A percentile compares a stretch with the other conserved stretches of the same genome.
Conservation (phyloP, 2,888 invertebrate genomes). For the Dasysyrphus tricinctus region DNA sequence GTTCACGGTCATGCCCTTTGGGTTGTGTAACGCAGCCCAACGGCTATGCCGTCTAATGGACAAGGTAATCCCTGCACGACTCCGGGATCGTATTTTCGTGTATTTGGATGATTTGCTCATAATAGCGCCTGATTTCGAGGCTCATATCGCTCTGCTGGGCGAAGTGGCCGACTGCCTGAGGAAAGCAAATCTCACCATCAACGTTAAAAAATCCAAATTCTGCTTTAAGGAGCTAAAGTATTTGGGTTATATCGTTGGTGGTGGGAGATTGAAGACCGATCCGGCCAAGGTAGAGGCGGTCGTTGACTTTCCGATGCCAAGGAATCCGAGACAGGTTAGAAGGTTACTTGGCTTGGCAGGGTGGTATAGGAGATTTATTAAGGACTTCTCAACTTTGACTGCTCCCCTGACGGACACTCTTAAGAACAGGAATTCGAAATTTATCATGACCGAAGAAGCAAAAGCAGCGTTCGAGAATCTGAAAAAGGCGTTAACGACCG, state of each 20-base stretch:
- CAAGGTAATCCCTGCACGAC: no score
- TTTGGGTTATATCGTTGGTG: not conserved
- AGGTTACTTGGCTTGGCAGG: no score
- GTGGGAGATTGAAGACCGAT: no score
- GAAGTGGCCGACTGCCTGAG: not conserved
- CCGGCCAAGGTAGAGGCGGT: no score
- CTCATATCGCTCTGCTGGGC: not conserved
- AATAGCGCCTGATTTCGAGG: not conserved
- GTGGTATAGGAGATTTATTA: no score
- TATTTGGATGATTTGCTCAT: not conserved
- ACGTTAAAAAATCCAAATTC: not conserved
- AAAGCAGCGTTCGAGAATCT: no score
- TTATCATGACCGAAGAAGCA: conserved; percentile 43
- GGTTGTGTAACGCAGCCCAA: not conserved
- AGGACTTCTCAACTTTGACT: conserved; percentile 41
- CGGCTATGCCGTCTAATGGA: no score
- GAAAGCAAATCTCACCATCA: not conserved
- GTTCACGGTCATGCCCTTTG: not conserved
- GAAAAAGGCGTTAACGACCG: no score
- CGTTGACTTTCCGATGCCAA: no score
- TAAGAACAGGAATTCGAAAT: conserved; percentile 27
- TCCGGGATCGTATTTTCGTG: not conserved
- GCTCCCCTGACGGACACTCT: conserved; percentile 55
- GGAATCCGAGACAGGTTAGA: no score
- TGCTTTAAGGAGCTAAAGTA: not conserved